Base-by-base conservation (phyloP, 2,797 vertebrate species). In the Enteromius argenteus region DNA sequence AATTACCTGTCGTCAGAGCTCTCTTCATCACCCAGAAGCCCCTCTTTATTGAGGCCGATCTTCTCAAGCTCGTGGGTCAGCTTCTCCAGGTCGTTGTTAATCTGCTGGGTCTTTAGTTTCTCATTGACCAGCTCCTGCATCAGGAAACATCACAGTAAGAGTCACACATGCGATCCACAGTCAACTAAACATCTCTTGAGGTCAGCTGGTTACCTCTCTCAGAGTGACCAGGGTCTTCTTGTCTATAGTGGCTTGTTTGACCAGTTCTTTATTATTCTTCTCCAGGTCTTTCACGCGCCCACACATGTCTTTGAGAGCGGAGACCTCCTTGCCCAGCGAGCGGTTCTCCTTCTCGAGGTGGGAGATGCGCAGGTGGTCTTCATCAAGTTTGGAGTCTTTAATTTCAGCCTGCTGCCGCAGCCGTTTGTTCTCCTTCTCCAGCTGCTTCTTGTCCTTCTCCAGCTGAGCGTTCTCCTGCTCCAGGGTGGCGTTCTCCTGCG, bases 341-440 rank as follows among this genome's bases (percentile, higher is more conserved):
- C 97, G 97, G 86, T 99, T 99, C 93, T 99, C 98, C 85, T 97
- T 98, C 93, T 99, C 98, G 86, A 99, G 90, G 60, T 94, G 89
- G 60, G 94, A 92, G 83, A 99, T 97, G 74, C 96, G 96, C 86
- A 96, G 95, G 91, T 97, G 97, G 91, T 93, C 92, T 89, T 99
- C 98, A 84, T 99, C 98, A 89, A 99, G 91, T 15, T 96, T 98
- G 79, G 95, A 95, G 90, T 99, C 98, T 60, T 97, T 97, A 91
- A 99, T 97, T 94, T 99, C 98, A 0, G 97, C 96, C 92, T 99
- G 98, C 79, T 99, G 98, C 69, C 97, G 93, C 81, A 99, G 95
- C 27, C 98, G 95, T 90, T 98, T 99, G 85, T 99, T 99, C 92
- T 99, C 98, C 82, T 99, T 99, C 89, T 99, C 98, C 71, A 99